Evolutionary conservation across 2,888 invertebrate genomes (phyloP).

Genomic region (Carterocephalus palaemon): DNA sequence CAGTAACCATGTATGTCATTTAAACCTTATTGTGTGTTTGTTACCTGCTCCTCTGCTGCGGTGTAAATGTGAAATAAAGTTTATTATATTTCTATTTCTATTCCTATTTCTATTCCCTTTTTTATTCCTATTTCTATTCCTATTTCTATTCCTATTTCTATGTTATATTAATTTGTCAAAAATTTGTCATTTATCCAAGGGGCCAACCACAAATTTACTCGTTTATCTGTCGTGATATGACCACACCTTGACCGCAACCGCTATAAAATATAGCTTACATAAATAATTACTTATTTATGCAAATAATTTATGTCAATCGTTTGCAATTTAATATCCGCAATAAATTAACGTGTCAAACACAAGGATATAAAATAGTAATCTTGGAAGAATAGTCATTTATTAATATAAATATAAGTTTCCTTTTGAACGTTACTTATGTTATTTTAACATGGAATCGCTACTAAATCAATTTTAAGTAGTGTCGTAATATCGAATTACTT

Average conservation of each 20-base stretch:
- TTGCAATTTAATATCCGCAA: constrained; percentile 20
- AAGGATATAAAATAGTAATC: constrained; percentile 22
- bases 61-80: too few relatives aligned
- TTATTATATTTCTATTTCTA: too few relatives aligned
- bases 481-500: constrained; percentile 3
- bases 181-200: not conserved
- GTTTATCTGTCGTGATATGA: not conserved
- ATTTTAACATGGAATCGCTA: not conserved
- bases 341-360: constrained; percentile 21
- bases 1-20: too few relatives aligned
- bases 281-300: constrained; percentile 26
- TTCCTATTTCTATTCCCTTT: too few relatives aligned
- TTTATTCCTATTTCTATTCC: too few relatives aligned
- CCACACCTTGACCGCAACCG: not conserved
- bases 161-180: too few relatives aligned
- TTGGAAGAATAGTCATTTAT: constrained; percentile 12
- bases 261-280: constrained; percentile 18
- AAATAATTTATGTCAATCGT: constrained; percentile 25
- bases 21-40: too few relatives aligned
- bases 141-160: too few relatives aligned
- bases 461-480: not conserved
- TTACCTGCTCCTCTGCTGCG: too few relatives aligned
- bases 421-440: constrained; percentile 2
- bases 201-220: not conserved
- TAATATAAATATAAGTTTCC: constrained; percentile 19